A percentile compares a stretch with the other conserved stretches of the same genome.
Evolutionary conservation across 2,797 vertebrate genomes (phyloP).

Genomic region (Protosalanx chinensis): DNA sequence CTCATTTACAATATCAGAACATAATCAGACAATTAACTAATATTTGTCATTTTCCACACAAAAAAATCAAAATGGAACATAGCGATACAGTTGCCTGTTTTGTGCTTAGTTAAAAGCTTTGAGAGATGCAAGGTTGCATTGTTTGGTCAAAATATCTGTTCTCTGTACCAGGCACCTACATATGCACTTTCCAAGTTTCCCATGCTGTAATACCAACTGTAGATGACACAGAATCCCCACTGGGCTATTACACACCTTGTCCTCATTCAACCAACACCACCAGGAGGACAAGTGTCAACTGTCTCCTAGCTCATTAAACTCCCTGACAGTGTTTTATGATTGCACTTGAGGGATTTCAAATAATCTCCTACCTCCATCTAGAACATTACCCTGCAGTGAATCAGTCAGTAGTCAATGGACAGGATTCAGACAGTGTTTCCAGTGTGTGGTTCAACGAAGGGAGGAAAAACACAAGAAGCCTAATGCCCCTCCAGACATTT

Average conservation of each 20-base stretch:
- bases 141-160: background rate
- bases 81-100: background rate
- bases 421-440: background rate
- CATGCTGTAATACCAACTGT: background rate
- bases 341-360: background rate
- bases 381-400: background rate
- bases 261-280: background rate
- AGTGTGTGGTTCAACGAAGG: background rate
- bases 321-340: background rate
- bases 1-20: background rate
- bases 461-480: constrained; percentile 6
- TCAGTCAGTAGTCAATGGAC: background rate
- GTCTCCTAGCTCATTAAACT: too few relatives aligned
- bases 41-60: background rate
- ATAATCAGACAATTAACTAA: background rate
- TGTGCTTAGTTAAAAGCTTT: background rate
- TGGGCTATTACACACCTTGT: background rate
- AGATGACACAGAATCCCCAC: background rate
- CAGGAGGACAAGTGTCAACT: too few relatives aligned
- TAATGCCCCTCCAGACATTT: constrained; percentile 38
- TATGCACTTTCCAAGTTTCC: background rate
- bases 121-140: background rate
- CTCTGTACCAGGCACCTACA: background rate
- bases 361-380: background rate
- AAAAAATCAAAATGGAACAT: background rate